These are phyloP conservation scores for Synchiropus splendidus DNA, from an alignment of 2,113 vertebrate species.

Conservation along the genomic window DNA sequence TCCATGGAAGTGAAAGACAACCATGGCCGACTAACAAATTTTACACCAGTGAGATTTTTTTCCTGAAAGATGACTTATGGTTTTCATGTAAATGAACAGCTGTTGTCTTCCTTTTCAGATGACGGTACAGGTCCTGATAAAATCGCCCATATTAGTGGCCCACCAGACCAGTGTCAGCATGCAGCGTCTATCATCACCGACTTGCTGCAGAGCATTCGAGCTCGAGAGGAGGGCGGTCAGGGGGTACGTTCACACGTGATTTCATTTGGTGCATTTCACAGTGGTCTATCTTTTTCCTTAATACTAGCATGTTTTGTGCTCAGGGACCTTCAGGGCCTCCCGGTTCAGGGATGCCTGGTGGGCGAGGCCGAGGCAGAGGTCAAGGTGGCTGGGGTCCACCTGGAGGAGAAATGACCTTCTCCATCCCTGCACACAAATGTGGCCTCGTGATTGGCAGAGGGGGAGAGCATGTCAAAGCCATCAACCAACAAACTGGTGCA, in stretches of 20 bases:
- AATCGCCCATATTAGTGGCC: slow-evolving; percentile 86
- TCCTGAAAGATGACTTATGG: background rate
- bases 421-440: slow-evolving; percentile 88
- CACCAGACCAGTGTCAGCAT: slow-evolving; percentile 84
- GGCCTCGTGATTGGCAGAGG: slow-evolving; percentile 89
- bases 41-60: background rate
- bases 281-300: background rate
- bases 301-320: background rate
- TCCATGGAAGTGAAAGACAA: too few species aligned
- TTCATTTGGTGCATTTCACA: background rate
- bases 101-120: slow-evolving; percentile 57
- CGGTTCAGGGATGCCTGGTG: slow-evolving; percentile 79
- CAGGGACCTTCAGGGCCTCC: slow-evolving; percentile 64
- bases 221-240: slow-evolving; percentile 58
- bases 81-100: background rate
- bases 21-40: too few species aligned
- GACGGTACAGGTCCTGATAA: slow-evolving; percentile 84
- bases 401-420: slow-evolving; percentile 84
- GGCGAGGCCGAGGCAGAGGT: slow-evolving; percentile 75
- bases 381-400: slow-evolving; percentile 84
- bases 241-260: slow-evolving; percentile 42
- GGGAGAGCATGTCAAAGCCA: slow-evolving; percentile 86
- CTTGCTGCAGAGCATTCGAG: slow-evolving; percentile 82
- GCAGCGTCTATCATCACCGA: slow-evolving; percentile 86
- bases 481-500: slow-evolving; percentile 88